These are phyloP conservation scores for Pemphigus obesinymphae DNA, from an alignment of 1,140 invertebrate genomes.

Conservation along the genomic window DNA sequence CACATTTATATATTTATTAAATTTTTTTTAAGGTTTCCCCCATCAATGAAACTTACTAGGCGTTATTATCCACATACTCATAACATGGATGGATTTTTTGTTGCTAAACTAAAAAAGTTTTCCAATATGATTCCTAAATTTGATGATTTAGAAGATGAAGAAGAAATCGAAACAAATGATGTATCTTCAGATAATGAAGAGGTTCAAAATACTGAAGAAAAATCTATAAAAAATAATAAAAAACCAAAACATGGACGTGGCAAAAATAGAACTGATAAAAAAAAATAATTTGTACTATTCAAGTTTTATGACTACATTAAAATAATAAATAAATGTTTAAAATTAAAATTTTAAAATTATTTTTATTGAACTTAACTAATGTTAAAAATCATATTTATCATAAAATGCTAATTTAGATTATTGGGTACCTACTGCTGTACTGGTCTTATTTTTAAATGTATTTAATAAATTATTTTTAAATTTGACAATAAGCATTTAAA, in stretches of 20 bases:
- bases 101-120: slow-evolving; percentile 96
- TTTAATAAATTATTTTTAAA: too few species aligned
- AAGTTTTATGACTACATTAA: too few species aligned
- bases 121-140: slow-evolving; percentile 60
- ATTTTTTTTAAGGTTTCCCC: slow-evolving; percentile 72
- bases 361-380: not conserved
- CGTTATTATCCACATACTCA: slow-evolving; percentile 96
- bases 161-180: not conserved
- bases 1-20: not conserved
- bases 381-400: not conserved
- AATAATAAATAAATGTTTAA: not conserved
- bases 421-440: too few species aligned
- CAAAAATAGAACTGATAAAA: slow-evolving; percentile 5
- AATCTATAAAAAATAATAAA: not conserved
- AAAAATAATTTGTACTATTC: not conserved
- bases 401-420: too few species aligned
- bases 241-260: slow-evolving; percentile 26
- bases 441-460: too few species aligned
- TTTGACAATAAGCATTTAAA: too few species aligned
- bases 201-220: not conserved
- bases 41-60: slow-evolving; percentile 80
- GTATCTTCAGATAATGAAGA: not conserved
- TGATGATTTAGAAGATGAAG: slow-evolving; percentile 38
- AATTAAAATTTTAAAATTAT: not conserved
- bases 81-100: slow-evolving; percentile 99